Conservation (phyloP, 1,140 invertebrate genomes). For the Aphelinus certus region DNA sequence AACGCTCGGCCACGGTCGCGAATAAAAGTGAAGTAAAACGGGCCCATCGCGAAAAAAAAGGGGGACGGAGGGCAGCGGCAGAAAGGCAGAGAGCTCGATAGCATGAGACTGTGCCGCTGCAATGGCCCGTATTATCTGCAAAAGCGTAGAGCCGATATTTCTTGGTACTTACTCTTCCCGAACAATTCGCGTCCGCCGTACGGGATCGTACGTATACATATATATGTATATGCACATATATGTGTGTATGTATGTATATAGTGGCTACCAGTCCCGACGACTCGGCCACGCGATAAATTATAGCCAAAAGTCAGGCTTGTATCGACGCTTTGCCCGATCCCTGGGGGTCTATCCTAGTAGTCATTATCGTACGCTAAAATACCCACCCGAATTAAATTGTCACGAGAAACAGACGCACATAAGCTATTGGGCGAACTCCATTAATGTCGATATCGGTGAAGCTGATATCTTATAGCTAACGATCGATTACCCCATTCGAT, state of each 20-base stretch:
- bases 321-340: slow-evolving; percentile 19
- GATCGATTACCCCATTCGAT: no score
- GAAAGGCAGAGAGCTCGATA: neutral
- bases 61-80: neutral
- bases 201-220: slow-evolving; percentile 10
- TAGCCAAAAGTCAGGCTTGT: slow-evolving; percentile 26
- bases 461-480: no score
- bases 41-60: slow-evolving; percentile 5
- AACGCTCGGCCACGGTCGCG: slow-evolving; percentile 15
- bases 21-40: slow-evolving; percentile 22
- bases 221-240: slow-evolving; percentile 5
- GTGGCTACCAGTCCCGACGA: neutral
- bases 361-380: slow-evolving; percentile 16
- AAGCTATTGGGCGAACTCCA: neutral
- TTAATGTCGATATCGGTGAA: neutral
- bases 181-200: slow-evolving; percentile 27
- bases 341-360: neutral
- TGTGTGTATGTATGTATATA: neutral
- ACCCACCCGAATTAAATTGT: neutral
- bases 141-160: slow-evolving; percentile 33
- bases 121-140: slow-evolving; percentile 33
- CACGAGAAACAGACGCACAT: neutral
- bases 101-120: neutral
- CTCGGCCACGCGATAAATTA: slow-evolving; percentile 27
- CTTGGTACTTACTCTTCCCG: slow-evolving; percentile 34